Conservation (phyloP, 1,140 invertebrate genomes). For the Drosophila ohnishii region DNA sequence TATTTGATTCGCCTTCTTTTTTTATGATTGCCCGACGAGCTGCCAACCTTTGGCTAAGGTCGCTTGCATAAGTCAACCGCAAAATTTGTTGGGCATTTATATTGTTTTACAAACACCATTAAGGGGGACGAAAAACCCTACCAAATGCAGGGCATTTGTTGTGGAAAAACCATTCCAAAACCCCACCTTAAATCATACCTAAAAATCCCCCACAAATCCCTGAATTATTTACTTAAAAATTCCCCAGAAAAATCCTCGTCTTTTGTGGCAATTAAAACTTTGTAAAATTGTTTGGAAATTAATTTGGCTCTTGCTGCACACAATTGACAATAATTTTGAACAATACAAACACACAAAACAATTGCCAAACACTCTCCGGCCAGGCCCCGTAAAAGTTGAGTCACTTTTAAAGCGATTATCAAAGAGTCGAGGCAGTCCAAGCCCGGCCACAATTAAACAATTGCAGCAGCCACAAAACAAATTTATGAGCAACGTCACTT, state of each 20-base stretch:
- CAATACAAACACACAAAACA: constrained; percentile 34
- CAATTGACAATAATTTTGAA: constrained; percentile 75
- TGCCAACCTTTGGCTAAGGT: constrained; percentile 55
- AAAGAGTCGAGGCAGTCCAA: constrained; percentile 14
- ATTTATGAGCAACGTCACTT: constrained; percentile 65
- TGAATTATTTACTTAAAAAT: not conserved
- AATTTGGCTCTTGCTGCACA: constrained; percentile 65
- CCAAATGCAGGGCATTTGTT: not conserved
- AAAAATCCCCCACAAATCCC: not conserved
- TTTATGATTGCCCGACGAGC: constrained; percentile 54
- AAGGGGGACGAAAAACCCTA: not conserved
- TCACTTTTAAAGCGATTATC: constrained; percentile 51
- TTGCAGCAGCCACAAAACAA: constrained; percentile 58
- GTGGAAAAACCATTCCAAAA: too few relatives aligned
- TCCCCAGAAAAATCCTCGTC: constrained; percentile 4
- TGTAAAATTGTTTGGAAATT: constrained; percentile 57
- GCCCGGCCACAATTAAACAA: constrained; percentile 74
- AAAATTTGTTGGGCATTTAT: constrained; percentile 6
- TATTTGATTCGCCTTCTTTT: constrained; percentile 11
- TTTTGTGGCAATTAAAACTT: constrained; percentile 73
- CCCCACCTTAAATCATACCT: too few relatives aligned
- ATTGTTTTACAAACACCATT: not conserved
- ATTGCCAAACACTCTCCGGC: constrained; percentile 47
- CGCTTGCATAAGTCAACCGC: constrained; percentile 47
- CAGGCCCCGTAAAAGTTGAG: constrained; percentile 43